These are phyloP conservation scores for Conus canariensis DNA, from an alignment of 2,888 invertebrate genomes.

Conservation along the genomic window DNA sequence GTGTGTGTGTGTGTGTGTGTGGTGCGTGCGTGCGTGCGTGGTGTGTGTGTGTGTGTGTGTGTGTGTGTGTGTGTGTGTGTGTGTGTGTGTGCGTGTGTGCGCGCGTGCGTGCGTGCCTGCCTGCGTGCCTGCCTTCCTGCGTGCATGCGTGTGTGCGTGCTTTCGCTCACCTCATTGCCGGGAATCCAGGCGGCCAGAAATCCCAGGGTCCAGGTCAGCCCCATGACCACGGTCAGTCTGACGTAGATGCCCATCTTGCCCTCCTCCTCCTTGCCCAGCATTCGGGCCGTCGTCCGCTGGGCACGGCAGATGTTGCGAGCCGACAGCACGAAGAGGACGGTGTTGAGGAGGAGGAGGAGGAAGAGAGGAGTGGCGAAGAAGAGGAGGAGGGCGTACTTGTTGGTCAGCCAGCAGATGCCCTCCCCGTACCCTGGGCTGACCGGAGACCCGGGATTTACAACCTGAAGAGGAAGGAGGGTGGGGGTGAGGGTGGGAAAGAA, in stretches of 20 bases:
- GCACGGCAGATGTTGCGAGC: constrained; percentile 40
- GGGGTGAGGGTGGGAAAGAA: no score
- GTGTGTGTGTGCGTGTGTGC: no score
- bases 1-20: no score
- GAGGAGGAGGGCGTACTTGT: constrained; percentile 41
- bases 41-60: no score
- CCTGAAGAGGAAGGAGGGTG: neutral
- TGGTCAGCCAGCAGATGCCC: constrained; percentile 50
- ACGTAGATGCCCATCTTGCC: constrained; percentile 45
- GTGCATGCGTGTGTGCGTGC: no score
- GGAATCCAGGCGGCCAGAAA: constrained; percentile 45
- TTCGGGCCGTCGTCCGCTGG: constrained; percentile 21
- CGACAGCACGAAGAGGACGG: constrained; percentile 45
- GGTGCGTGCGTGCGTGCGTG: no score
- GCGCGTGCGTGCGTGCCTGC: no score
- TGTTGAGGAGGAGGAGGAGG: constrained; percentile 45
- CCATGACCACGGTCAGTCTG: constrained; percentile 48
- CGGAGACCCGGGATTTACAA: neutral
- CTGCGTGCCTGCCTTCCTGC: no score
- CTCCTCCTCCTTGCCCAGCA: constrained; percentile 34
- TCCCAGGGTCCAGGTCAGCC: constrained; percentile 47
- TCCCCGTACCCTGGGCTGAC: constrained; percentile 48
- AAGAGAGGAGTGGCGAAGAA: constrained; percentile 50
- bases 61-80: no score
- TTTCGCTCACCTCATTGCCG: neutral